phyloP scores from a whole-genome alignment of 53 echinoderm and acorn worm genomes.

The Antedon mediterranea region DNA sequence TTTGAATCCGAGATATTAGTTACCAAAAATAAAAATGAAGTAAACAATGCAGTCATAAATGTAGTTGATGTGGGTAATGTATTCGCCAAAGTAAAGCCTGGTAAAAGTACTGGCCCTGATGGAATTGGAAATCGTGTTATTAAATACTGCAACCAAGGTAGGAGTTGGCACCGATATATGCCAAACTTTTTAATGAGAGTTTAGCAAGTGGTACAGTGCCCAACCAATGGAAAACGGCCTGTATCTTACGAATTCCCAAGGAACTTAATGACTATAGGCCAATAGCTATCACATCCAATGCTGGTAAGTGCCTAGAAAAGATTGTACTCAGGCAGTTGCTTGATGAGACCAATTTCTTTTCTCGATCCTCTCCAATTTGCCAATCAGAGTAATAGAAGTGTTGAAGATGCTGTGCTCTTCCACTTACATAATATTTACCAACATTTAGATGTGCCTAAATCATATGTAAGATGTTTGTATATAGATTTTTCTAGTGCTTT shows the following conservation, averaged over 20 bases:
- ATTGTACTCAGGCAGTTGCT: neutral
- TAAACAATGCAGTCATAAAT: neutral
- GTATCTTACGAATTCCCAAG: constrained; percentile 2
- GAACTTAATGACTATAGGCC: neutral
- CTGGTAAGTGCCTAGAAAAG: neutral
- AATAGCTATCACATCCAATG: neutral
- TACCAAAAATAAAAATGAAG: neutral
- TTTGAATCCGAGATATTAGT: constrained; percentile 6
- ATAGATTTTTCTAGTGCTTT: constrained; percentile 19
- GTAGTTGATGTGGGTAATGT: neutral
- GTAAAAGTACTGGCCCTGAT: constrained; percentile 2
- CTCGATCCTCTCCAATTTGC: constrained; percentile 9
- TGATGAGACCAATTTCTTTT: neutral
- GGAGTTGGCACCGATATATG: neutral
- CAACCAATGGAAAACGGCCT: neutral
- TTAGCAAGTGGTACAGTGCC: constrained; percentile 1
- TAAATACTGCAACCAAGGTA: neutral
- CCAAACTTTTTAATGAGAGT: neutral
- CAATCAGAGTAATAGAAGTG: constrained; percentile 11
- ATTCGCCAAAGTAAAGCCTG: neutral
- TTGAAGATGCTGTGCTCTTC: constrained; percentile 7
- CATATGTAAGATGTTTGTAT: constrained; percentile 11
- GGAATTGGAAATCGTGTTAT: neutral
- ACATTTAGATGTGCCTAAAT: constrained; percentile 5
- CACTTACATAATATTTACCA: constrained; percentile 2